Evolutionary conservation across 2,797 vertebrate species (phyloP).

Genomic region (Danio aesculapii): DNA sequence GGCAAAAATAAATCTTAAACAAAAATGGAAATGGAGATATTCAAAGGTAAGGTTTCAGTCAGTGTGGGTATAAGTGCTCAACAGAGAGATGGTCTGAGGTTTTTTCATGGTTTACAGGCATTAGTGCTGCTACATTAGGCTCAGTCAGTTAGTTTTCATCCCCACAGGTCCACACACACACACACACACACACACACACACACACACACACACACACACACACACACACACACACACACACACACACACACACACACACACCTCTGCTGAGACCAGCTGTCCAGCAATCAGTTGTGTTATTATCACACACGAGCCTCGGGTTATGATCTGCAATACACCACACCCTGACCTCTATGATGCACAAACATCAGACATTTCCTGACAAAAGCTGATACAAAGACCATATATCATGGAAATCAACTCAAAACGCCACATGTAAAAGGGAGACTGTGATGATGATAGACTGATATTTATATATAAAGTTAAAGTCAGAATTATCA

Average conservation of each 20-base stretch:
- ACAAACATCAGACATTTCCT: slow-evolving; percentile 25
- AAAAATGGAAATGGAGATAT: background rate
- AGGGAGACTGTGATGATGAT: background rate
- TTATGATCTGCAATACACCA: slow-evolving; percentile 30
- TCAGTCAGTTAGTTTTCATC: slow-evolving; percentile 12
- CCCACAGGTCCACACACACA: background rate
- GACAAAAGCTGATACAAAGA: slow-evolving; percentile 19
- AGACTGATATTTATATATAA: too few relatives aligned
- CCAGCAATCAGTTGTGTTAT: background rate
- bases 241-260: background rate
- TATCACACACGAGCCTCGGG: background rate
- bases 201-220: background rate
- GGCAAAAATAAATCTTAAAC: too few relatives aligned
- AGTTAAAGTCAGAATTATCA: too few relatives aligned
- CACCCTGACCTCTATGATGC: background rate
- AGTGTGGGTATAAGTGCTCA: slow-evolving; percentile 3
- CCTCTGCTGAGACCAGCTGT: slow-evolving; percentile 23
- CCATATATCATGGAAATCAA: slow-evolving; percentile 9
- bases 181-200: background rate
- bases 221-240: background rate
- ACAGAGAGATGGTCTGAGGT: slow-evolving; percentile 19
- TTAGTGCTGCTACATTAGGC: slow-evolving; percentile 44
- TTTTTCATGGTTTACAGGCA: slow-evolving; percentile 35
- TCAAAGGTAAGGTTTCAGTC: background rate
- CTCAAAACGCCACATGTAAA: background rate